phyloP scores from a whole-genome alignment of 2,113 vertebrate species.

The Artemisiospiza belli region DNA sequence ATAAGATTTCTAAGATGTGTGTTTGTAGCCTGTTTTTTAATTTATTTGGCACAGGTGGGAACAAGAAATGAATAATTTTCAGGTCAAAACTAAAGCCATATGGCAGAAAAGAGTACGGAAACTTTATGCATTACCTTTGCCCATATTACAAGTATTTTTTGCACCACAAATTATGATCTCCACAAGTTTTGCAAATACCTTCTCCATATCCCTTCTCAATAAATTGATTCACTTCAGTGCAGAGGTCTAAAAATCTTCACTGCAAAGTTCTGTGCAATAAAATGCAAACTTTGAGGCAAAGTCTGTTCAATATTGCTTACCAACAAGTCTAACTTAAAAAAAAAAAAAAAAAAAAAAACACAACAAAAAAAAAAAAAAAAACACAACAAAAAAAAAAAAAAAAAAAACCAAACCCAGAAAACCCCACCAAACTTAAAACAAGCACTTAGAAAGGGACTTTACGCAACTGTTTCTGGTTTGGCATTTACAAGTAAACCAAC shows the following conservation, averaged over 20 bases:
- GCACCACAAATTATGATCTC: neutral
- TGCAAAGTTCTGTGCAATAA: neutral
- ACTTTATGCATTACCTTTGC: neutral
- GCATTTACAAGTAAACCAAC: slow-evolving; percentile 33
- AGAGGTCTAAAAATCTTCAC: neutral
- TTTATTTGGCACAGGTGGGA: neutral
- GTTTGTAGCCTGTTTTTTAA: neutral
- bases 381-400: neutral
- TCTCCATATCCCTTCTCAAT: accelerated
- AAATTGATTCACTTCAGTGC: neutral
- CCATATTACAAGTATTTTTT: neutral
- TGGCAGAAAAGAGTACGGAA: neutral
- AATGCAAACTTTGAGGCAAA: neutral
- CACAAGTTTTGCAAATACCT: neutral
- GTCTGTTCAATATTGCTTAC: neutral
- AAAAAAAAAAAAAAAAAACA: neutral
- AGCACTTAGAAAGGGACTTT: slow-evolving; percentile 14
- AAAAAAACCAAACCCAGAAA: neutral
- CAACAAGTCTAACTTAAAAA: neutral
- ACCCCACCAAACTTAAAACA: neutral
- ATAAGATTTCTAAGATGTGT: neutral
- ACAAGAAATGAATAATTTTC: neutral
- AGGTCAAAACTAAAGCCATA: neutral
- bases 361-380: neutral
- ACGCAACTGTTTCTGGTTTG: slow-evolving; percentile 26